Base-by-base conservation (phyloP, 2,888 invertebrate genomes). In the Chymomyza amoena region DNA sequence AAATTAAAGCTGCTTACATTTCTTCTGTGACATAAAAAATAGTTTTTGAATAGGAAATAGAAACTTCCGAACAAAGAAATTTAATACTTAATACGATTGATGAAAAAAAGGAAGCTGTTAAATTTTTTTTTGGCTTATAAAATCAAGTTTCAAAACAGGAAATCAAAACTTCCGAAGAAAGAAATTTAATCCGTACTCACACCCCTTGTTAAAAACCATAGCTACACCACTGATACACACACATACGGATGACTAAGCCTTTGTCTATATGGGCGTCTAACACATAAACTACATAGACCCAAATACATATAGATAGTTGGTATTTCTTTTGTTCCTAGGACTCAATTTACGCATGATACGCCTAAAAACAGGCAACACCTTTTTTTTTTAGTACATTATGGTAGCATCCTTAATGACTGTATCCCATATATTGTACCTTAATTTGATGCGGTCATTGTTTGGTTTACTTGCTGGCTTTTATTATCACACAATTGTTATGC, bases 401-500 rank as follows among this genome's bases (percentile, higher is more conserved):
- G 57, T 4, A 10, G 15, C 57, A 25, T 13, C 74, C 64, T 56
- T 64, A 62, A 72, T 56, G 66, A 45, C 73, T 72, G 65, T 59
- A 54, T 64, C 64, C 72, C 77, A 28, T 36, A 52, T 64, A 32
- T 36, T 54, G 13, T 54, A 32, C 52, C 18, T 64, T 64, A 16
- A 15, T 64, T 64, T 18, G n/a, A 32, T 28, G 28, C 61, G 67
- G 60, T 67, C 72, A 72, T 64, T 71, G 60, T 72, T 64, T 66
- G 20, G 57, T 25, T 57, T 28, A 18, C 15, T 25, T 57, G 57
- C 25, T 18, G 54, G 4, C 20, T 54, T 68, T 68, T 80, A 68
- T 70, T 84, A 69, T 71, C 64, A 68, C 60, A 77, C 77, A 87
- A 83, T 84, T 77, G 87, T 63, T 72, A 70, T 81, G 82, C 77